Base-by-base conservation (phyloP, 2,888 invertebrate genomes). In the Pseudoips prasinana region DNA sequence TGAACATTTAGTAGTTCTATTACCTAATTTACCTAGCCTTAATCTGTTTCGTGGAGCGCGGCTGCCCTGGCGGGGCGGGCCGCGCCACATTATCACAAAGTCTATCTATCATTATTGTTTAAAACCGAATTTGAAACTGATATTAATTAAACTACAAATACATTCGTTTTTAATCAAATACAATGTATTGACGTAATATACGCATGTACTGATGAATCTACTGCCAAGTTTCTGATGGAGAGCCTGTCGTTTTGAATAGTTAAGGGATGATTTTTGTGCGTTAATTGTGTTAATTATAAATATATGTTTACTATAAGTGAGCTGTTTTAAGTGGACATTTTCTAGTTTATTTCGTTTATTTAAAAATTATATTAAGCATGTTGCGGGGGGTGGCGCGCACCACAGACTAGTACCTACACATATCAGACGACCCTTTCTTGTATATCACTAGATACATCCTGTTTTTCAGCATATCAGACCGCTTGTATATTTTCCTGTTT, bases 301-400 rank as follows among this genome's bases (percentile, higher is more conserved):
- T 72, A 73, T 72, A 75, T 77, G 73, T 82, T 81, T 75, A 78
- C 62, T 67, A 49, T 83, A 80, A 80, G 84, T 73, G 75, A 79
- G 73, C 68, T 67, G 78, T 76, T 79, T 64, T 72, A 74, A 72
- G 77, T 76, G 82, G 67, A 74, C 73, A 73, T 62, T 69, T 74
- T 78, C 78, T 85, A 84, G 83, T 76, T 83, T 82, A 84, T 80
- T 83, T 79, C 57, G 72, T 81, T 86, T 80, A 82, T 86, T 84
- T 82, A 80, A 81, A 74, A 66, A 66, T 71, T 47, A 57, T 47
- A 60, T 66, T 76, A 76, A 76, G 76, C 67, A 78, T 74, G 81
- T 80, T 72, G 74, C 67, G 56, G 75, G 78, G 59, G 74, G 61
- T 61, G 62, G 67, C 72, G 71, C 71, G 78, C 70, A 27, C n/a